These are phyloP conservation scores for Magallana ariakensis DNA, from an alignment of 1,140 invertebrate species.

Conservation along the genomic window DNA sequence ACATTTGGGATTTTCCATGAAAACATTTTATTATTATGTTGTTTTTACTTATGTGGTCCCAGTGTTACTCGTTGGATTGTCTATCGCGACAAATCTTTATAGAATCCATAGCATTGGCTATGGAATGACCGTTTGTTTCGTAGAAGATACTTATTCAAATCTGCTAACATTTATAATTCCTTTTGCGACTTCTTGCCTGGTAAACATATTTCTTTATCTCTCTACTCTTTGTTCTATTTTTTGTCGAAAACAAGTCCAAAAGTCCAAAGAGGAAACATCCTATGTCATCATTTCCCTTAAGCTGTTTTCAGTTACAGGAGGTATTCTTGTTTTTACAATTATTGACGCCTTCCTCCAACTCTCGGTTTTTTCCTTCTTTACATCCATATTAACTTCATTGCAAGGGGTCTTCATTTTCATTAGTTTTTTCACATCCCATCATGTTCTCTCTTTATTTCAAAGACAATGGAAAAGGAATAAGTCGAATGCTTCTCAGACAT, in stretches of 20 bases:
- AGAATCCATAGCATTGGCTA: background rate
- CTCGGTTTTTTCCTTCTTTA: constrained; percentile 40
- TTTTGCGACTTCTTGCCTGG: constrained; percentile 20
- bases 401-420: constrained; percentile 55
- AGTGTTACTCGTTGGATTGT: too few relatives aligned
- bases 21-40: too few relatives aligned
- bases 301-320: constrained; percentile 48
- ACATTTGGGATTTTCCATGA: too few relatives aligned
- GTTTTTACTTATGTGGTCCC: too few relatives aligned
- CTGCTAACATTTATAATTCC: constrained; percentile 44
- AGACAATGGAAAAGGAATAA: too few relatives aligned
- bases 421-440: constrained; percentile 18
- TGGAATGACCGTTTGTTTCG: constrained; percentile 26
- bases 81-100: too few relatives aligned
- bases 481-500: too few relatives aligned
- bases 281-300: constrained; percentile 42
- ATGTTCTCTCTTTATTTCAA: background rate
- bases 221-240: constrained; percentile 28
- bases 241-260: constrained; percentile 14
- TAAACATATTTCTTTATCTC: constrained; percentile 43
- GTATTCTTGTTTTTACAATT: constrained; percentile 40
- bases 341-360: constrained; percentile 43
- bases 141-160: background rate
- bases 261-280: background rate
- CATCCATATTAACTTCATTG: constrained; percentile 28